Evolutionary conservation across 2,113 vertebrate genomes (phyloP), one percentile per base, ranked within the genome.

Genomic region (Hyperopisus bebe): DNA sequence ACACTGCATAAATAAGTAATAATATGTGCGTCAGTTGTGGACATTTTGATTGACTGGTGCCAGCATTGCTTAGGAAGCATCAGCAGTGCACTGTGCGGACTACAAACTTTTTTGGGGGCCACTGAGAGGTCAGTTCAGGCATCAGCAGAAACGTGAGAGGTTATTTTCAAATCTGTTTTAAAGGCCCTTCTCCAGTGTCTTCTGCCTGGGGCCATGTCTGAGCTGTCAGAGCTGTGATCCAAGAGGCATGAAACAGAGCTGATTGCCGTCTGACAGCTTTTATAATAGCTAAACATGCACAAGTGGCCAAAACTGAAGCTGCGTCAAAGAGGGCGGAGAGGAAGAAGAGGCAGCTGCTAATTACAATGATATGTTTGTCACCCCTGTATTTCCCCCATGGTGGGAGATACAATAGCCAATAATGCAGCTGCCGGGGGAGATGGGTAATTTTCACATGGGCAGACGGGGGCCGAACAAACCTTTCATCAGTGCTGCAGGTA

Each of bases 351-450:
- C 17, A 66, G 51, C 51, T 90, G 90, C 91, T 93, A 93, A 94
- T 94, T 93, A 95, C 93, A 92, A 90, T 93, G 90, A 94, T 91
- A 92, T 90, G 88, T 90, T 90, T 91, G 91, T 90, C 77, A 88
- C 51, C 77, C 90, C 86, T 27, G 91, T 92, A 90, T 92, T 85
- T 91, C 91, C 62, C 87, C 88, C 89, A 91, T 92, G 92, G 92
- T 93, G 91, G 90, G 44, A 44, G 51, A 92, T 88, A 94, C 92
- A 94, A 94, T 89, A 91, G 90, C 86, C 87, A 86, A 91, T 94
- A 91, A 93, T 93, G 91, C 91, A 90, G 91, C 89, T 92, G 88
- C 91, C 87, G 55, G 91, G 70, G 88, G 82, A 84, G 87, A 92
- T 92, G 91, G 90, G 89, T 89, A 90, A 91, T 88, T 89, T 90